phyloP scores from a whole-genome alignment of 2,113 vertebrate genomes.

The Paraplagusia blochii region DNA sequence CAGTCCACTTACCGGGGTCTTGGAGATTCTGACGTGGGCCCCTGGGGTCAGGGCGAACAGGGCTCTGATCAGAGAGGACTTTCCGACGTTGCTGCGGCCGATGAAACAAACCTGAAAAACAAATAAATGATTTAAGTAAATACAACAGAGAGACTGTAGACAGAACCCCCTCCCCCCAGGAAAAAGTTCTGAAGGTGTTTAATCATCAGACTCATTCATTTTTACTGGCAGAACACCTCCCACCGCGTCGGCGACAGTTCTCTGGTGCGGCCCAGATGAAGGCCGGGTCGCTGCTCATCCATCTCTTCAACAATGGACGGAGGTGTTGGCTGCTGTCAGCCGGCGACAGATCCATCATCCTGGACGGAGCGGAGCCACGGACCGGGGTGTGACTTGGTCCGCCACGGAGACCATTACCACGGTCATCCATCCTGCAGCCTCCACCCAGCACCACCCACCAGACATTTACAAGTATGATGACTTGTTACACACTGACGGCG shows the following conservation, averaged over 20 bases:
- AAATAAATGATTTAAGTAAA: background rate
- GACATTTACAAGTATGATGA: slow-evolving; percentile 23
- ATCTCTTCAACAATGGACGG: slow-evolving; percentile 34
- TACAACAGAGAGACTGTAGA: too few relatives aligned
- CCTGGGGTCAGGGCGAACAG: slow-evolving; percentile 89
- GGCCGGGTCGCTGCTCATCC: slow-evolving; percentile 22
- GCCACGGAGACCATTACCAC: slow-evolving; percentile 12
- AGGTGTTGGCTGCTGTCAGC: slow-evolving; percentile 19
- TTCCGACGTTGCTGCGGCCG: slow-evolving; percentile 94
- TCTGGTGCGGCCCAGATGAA: background rate
- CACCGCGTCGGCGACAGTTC: background rate
- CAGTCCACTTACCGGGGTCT: slow-evolving; percentile 83
- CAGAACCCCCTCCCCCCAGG: too few relatives aligned
- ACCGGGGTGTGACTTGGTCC: slow-evolving; percentile 18
- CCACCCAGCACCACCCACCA: slow-evolving; percentile 11
- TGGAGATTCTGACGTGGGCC: slow-evolving; percentile 90
- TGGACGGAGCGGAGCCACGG: slow-evolving; percentile 18
- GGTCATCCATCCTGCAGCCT: slow-evolving; percentile 27
- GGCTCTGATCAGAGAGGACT: slow-evolving; percentile 88
- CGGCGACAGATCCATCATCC: slow-evolving; percentile 32
- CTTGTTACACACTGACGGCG: slow-evolving; percentile 23
- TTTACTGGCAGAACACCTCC: background rate
- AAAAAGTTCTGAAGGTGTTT: too few relatives aligned
- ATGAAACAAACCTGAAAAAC: slow-evolving; percentile 89
- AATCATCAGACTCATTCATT: background rate